These are phyloP conservation scores for Acanthornis magna DNA, from an alignment of 2,797 vertebrate genomes.

Conservation along the genomic window DNA sequence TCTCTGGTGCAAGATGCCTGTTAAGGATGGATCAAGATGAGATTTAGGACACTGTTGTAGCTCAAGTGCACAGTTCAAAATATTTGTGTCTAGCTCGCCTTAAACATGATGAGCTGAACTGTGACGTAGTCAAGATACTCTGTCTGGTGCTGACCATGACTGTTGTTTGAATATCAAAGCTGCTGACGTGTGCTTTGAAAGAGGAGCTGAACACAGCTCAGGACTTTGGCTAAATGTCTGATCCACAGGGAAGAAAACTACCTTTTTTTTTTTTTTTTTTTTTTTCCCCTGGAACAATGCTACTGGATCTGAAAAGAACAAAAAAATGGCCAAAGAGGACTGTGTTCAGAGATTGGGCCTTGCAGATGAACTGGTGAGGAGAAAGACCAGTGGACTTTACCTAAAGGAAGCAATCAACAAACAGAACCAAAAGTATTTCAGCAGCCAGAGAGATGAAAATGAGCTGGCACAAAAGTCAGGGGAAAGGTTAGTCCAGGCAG, in stretches of 20 bases:
- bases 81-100: not conserved
- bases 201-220: not conserved
- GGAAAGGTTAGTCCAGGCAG: not conserved
- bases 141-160: not conserved
- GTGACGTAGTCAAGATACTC: not conserved
- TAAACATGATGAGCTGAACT: not conserved
- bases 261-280: fast-evolving
- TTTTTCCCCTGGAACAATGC: not conserved
- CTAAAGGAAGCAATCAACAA: not conserved
- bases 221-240: not conserved
- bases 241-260: not conserved
- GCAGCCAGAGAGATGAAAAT: not conserved
- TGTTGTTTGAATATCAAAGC: fast-evolving
- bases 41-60: not conserved
- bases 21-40: not conserved
- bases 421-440: not conserved
- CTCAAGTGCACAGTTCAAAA: not conserved
- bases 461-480: not conserved
- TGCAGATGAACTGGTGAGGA: not conserved
- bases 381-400: not conserved
- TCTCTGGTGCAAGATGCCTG: not conserved
- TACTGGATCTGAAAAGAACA: not conserved
- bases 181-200: fast-evolving
- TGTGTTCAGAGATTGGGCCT: not conserved
- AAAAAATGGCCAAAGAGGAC: not conserved